Base-by-base conservation (phyloP, 1,140 invertebrate genomes). In the Drosophila pallidifrons region DNA sequence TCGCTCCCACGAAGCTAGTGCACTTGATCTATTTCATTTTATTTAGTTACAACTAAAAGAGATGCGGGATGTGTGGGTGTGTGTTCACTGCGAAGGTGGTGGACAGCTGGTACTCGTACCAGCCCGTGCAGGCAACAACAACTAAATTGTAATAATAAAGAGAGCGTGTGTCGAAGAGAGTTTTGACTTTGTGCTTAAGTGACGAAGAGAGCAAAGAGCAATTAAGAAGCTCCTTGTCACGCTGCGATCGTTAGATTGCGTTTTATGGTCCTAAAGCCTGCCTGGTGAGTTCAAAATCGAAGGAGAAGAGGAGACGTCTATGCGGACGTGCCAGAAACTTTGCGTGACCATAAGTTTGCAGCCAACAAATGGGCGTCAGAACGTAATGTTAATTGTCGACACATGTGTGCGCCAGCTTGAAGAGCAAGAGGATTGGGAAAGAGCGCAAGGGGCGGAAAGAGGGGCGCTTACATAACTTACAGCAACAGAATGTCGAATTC, bases 221-320 rank as follows among this genome's bases (percentile, higher is more conserved):
- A 86, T 88, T 69, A 82, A 65, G 15, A 49, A 32, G 68, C 61
- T 75, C 54, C 58, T 76, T 70, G 80, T 88, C 82, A 82, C 71
- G 79, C 75, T 81, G 66, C 49, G 49, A 73, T 80, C 77, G 66
- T 79, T 79, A 66, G 57, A 28, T 66, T 45, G 45, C n/a, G n/a
- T 43, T 60, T 65, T 57, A 65, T 65, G 41, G 59, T 30, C 45
- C 46, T 47, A 59, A 45, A 32, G 46, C 45, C 65, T 59, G 55
- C 20, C 51, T 32, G 20, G 20, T 25, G 3, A 25, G 20, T 25
- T 25, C 20, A 25, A 25, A 25, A 25, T 3, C 3, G 20, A 25
- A 25, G 20, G 20, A 25, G 30, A 5, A 32, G 30, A 6, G 30
- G 30, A 32, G 20, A 25, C 20, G 20, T 25, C 35, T 38, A 59